phyloP scores from a whole-genome alignment of 2,113 vertebrate species.

The Ammodytes marinus region DNA sequence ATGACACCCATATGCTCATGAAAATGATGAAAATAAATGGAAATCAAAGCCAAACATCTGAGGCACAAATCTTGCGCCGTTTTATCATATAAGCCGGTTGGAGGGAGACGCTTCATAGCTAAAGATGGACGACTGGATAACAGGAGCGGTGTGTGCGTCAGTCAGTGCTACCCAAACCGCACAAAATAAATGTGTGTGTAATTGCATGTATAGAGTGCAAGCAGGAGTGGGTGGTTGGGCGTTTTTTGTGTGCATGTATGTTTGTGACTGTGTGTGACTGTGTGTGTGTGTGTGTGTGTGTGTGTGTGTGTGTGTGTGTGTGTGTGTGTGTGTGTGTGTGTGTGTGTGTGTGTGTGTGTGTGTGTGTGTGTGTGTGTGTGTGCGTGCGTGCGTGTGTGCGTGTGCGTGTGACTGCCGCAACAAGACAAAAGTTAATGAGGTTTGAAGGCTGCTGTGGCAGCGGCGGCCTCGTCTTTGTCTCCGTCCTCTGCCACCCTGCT shows the following conservation, averaged over 20 bases:
- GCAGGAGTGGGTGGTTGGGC: conserved; percentile 2
- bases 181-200: conserved; percentile 28
- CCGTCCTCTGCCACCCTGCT: conserved; percentile 79
- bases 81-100: conserved; percentile 14
- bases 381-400: conserved; percentile 9
- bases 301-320: neutral
- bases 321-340: neutral
- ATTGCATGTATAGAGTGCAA: conserved; percentile 35
- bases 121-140: conserved; percentile 57
- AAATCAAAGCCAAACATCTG: conserved; percentile 19
- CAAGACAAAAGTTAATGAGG: conserved; percentile 86
- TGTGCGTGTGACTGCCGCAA: conserved; percentile 68
- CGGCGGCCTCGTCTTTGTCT: conserved; percentile 78
- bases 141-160: conserved; percentile 12
- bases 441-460: conserved; percentile 83
- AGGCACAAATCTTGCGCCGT: neutral
- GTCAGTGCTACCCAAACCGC: neutral
- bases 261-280: conserved; percentile 23
- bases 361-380: conserved; percentile 15
- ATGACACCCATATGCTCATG: conserved; percentile 1
- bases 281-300: conserved; percentile 5
- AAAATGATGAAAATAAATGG: conserved; percentile 6
- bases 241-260: conserved; percentile 29
- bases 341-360: conserved; percentile 26
- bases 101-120: conserved; percentile 4